A percentile compares a stretch with the other conserved stretches of the same genome.
Conservation (phyloP, 2,888 invertebrate species). For the Holacanthella duospinosa region DNA sequence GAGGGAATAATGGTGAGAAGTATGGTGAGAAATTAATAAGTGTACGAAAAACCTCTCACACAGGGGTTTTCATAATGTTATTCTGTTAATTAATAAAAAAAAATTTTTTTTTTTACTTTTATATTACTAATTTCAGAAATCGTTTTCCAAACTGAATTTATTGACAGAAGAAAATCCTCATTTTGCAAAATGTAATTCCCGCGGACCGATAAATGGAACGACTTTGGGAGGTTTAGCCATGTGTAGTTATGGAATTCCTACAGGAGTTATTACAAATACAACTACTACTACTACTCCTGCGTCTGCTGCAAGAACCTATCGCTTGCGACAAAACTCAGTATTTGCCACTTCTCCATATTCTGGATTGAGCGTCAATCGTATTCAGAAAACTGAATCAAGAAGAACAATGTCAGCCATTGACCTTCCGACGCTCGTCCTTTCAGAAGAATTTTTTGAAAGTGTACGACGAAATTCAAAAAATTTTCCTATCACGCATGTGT, state of each 20-base stretch:
- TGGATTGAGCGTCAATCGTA: neutral
- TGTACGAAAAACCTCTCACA: too few species aligned
- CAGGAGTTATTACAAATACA: neutral
- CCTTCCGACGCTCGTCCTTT: neutral
- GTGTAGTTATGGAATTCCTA: neutral
- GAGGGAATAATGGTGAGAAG: too few species aligned
- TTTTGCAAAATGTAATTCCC: neutral
- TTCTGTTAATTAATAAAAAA: too few species aligned
- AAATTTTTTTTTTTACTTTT: constrained; percentile 7
- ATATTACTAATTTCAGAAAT: neutral
- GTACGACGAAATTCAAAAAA: neutral
- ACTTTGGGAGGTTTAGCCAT: neutral
- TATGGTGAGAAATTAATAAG: too few species aligned
- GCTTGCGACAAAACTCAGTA: neutral
- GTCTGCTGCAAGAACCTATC: neutral
- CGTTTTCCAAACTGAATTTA: neutral
- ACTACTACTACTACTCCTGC: neutral
- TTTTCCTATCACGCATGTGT: neutral
- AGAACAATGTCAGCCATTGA: neutral
- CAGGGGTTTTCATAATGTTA: too few species aligned
- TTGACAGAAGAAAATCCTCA: neutral
- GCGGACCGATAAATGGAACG: neutral
- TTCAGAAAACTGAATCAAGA: neutral
- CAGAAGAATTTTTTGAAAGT: constrained; percentile 2
- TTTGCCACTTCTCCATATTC: neutral